Percentiles rank a stretch among this genome's conserved stretches.
phyloP scores from a whole-genome alignment of 2,797 vertebrate genomes.

The Nannoperca australis region DNA sequence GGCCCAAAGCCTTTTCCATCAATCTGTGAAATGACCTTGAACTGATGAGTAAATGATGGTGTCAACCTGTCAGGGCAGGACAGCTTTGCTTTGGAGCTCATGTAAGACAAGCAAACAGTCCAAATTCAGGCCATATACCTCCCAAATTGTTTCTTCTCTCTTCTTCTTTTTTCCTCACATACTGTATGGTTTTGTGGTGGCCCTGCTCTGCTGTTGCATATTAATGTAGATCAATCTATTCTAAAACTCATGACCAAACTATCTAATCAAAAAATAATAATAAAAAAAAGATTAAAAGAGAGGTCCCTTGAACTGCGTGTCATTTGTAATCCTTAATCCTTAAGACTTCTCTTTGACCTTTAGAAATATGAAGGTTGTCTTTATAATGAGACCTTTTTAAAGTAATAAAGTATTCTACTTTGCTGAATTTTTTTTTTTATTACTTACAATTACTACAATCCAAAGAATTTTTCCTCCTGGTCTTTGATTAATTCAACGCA shows the following conservation, averaged over 20 bases:
- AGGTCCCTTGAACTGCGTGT: neutral
- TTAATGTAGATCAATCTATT: conserved; percentile 36
- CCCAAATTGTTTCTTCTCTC: conserved; percentile 26
- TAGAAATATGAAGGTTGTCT: neutral
- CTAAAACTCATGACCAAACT: neutral
- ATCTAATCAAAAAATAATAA: neutral
- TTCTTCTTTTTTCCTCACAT: conserved; percentile 33
- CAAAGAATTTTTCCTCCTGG: neutral
- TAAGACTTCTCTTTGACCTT: neutral
- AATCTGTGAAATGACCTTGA: conserved; percentile 79
- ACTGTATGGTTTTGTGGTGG: conserved; percentile 33
- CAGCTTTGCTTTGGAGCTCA: conserved; percentile 62
- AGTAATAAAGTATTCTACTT: neutral
- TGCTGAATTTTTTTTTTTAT: neutral
- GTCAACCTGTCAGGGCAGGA: conserved; percentile 78
- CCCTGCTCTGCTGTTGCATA: conserved; percentile 37
- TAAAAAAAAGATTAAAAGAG: neutral
- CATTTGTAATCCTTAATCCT: neutral
- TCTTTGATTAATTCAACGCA: neutral
- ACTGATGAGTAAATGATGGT: conserved; percentile 81
- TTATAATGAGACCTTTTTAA: neutral
- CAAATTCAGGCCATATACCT: conserved; percentile 34
- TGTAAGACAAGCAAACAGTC: conserved; percentile 74
- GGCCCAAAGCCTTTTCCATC: conserved; percentile 75
- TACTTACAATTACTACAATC: no score